These are phyloP conservation scores for Syngnathus rostellatus DNA, from an alignment of 2,797 vertebrate species.

Conservation along the genomic window DNA sequence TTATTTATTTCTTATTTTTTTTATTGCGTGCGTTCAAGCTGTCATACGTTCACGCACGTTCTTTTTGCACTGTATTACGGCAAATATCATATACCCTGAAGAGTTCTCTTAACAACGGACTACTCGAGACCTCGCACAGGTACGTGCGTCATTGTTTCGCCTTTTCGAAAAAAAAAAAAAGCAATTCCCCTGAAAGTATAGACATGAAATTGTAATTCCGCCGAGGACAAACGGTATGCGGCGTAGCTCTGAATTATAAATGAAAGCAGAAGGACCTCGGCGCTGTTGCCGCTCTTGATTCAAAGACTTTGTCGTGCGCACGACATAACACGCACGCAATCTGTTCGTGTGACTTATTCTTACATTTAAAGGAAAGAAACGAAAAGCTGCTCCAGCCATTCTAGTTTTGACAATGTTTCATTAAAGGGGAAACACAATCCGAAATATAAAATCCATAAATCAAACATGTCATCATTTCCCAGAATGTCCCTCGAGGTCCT, in stretches of 20 bases:
- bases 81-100: constrained; percentile 41
- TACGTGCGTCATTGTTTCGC: constrained; percentile 6
- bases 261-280: constrained; percentile 63
- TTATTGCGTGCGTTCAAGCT: neutral
- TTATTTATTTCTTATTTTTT: neutral
- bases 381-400: neutral
- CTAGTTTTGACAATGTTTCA: neutral
- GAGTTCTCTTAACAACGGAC: constrained; percentile 33
- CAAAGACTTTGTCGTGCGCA: constrained; percentile 50
- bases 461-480: neutral
- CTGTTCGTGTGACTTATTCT: constrained; percentile 16
- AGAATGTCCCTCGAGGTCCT: neutral
- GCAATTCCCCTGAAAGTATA: constrained; percentile 49
- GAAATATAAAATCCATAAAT: neutral
- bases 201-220: constrained; percentile 64
- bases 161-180: constrained; percentile 29
- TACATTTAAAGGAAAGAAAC: neutral
- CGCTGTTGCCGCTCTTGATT: constrained; percentile 58
- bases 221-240: constrained; percentile 51
- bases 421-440: neutral
- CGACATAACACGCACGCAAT: constrained; percentile 26
- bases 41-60: too few species aligned
- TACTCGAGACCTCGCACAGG: constrained; percentile 42
- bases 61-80: constrained; percentile 8
- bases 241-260: constrained; percentile 64